Percentiles rank a stretch among this genome's conserved stretches.
These are phyloP conservation scores for Premnoplex brunnescens DNA, from an alignment of 2,797 vertebrate genomes.

Conservation along the genomic window DNA sequence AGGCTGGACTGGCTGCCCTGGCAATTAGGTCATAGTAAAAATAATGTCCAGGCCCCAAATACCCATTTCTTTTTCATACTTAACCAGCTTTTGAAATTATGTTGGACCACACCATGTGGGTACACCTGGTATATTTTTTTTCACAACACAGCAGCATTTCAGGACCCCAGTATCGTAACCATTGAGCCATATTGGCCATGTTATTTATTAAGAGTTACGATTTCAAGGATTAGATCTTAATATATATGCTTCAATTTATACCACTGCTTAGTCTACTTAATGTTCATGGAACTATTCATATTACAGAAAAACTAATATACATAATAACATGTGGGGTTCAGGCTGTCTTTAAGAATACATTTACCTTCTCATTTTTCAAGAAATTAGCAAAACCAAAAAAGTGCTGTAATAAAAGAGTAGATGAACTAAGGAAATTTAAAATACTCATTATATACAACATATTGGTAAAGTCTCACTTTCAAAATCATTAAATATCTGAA, in stretches of 20 bases:
- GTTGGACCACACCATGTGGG: rapidly evolving
- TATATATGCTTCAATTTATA: neutral
- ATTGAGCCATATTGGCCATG: neutral
- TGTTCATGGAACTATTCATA: neutral
- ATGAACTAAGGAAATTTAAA: neutral
- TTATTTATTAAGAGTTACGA: neutral
- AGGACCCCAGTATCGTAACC: neutral
- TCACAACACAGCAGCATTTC: neutral
- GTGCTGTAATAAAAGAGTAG: neutral
- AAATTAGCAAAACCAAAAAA: neutral
- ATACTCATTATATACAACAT: neutral
- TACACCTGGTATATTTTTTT: neutral
- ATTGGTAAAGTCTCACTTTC: neutral
- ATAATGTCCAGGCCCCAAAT: neutral
- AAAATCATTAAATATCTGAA: neutral
- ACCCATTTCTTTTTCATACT: neutral
- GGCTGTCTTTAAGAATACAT: neutral
- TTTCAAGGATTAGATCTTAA: neutral
- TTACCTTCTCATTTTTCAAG: neutral
- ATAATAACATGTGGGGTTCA: neutral
- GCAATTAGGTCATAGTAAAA: neutral
- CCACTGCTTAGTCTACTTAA: neutral
- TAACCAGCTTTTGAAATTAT: neutral
- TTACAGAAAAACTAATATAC: neutral
- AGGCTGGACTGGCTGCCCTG: neutral